Evolutionary conservation across 2,113 vertebrate genomes (phyloP), one percentile per base, ranked within the genome.

Genomic region (Trachemys scripta): DNA sequence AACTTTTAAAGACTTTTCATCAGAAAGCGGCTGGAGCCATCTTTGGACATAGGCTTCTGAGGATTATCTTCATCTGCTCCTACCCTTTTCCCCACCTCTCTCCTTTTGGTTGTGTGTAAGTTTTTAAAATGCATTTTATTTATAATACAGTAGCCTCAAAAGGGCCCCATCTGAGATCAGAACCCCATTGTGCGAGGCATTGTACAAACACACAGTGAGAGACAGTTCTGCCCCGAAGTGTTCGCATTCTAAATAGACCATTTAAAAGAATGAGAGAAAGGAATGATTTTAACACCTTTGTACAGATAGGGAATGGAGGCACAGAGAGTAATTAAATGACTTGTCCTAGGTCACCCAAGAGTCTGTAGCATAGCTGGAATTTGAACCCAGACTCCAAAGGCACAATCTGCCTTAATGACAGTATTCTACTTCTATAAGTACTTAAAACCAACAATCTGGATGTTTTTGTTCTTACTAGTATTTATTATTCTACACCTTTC

Each of bases 181-280:
- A 45, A 25, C 25, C 25, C 38, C 12, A 29, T 47, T 78, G 75
- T 6, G 17, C 7, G 20, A 53, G 50, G 27, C 24, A 0, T 22
- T 31, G n/a, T 49, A 51, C 3, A 4, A 20, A 24, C 0, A 0
- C 12, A 17, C 3, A 2, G 42, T 29, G 22, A 76, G 24, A 47
- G 72, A 76, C 38, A 69, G 80, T 12, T 24, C 45, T 47, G 80
- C 53, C 65, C 45, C 42, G 20, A 5, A 49, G 57, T 45, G 10
- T 5, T 4, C 53, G 17, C 3, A 24, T 25, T 0, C 0, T 17
- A 76, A 0, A 0, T 20, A 2, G 35, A 69, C 35, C 17, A 38
- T n/a, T 38, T 69, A 35, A 72, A 62, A 72, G 19, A 72, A 72
- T 38, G n/a, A 72, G 35, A 72, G 65, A n/a, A 13, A 47, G 76